Conservation (phyloP, 2,113 vertebrate genomes). For the Crotophaga sulcirostris region DNA sequence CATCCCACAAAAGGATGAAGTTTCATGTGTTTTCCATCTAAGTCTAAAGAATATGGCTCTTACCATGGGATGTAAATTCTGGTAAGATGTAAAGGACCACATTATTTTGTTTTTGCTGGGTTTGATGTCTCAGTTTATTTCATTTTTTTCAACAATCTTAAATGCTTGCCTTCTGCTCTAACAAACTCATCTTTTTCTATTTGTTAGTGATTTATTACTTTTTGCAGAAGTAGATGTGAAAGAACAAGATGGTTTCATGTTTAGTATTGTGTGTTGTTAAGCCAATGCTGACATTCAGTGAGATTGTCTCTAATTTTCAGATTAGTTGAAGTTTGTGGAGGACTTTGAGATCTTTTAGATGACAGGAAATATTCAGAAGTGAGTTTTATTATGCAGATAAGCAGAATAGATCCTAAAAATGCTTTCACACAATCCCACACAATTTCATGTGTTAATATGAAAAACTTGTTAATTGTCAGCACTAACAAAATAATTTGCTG, state of each 20-base stretch:
- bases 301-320: background rate
- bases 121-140: background rate
- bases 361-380: background rate
- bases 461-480: slow-evolving; percentile 17
- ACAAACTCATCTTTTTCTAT: background rate
- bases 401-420: background rate
- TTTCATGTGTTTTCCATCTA: background rate
- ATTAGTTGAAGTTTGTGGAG: background rate
- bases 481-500: slow-evolving; percentile 29
- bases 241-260: background rate
- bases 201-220: background rate
- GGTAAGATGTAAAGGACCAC: background rate
- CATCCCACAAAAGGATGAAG: background rate
- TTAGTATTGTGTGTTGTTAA: background rate
- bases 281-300: background rate
- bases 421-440: background rate
- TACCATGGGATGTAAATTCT: background rate
- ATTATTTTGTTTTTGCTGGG: background rate
- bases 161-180: background rate
- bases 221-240: background rate
- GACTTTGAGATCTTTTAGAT: background rate
- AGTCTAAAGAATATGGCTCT: background rate
- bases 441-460: slow-evolving; percentile 24
- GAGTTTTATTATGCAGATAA: slow-evolving; percentile 1
- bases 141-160: background rate